Base-by-base conservation (phyloP, 1,140 invertebrate genomes). In the Limonius californicus region DNA sequence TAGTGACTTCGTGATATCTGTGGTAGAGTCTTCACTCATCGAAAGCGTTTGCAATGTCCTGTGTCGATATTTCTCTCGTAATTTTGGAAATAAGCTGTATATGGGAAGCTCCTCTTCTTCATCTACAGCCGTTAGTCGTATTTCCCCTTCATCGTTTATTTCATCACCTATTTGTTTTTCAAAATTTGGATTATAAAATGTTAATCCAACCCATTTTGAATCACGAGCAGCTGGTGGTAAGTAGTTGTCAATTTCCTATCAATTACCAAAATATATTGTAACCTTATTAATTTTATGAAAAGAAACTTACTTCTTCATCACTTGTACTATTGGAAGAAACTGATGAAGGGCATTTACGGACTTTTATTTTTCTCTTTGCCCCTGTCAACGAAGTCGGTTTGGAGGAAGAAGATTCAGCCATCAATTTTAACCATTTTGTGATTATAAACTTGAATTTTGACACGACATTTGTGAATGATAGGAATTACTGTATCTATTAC, bases 381-480 rank as follows among this genome's bases (percentile, higher is more conserved):
- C 23, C 23, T 27, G 23, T 27, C 9, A 9, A 27, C 9, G 23
- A 27, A 4, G 3, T 9, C 3, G 3, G 3, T 27, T 9, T 27
- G 9, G 23, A 27, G 9, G 23, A 27, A 27, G 23, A 27, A 3
- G 23, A 9, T 27, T 27, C 3, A 27, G 23, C 23, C 23, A 27
- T 27, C 9, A 27, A 27, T 27, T 27, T 27, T 27, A 59, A 19
- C 57, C 30, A 23, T 18, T 42, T 58, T 43, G 47, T 47, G 47
- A 43, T 47, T 50, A 23, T 27, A 50, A 2, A 59, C 57, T 47
- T 59, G 45, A 59, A 59, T 59, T 59, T 59, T 47, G 57, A 21
- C 57, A 59, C 50, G 57, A 59, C 57, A 59, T 59, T 47, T 59
- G n/a, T n/a, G n/a, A n/a, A n/a, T n/a, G n/a, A n/a, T n/a, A n/a